phyloP scores from a whole-genome alignment of 2,888 invertebrate species.

The Caenorhabditis doughertyi region DNA sequence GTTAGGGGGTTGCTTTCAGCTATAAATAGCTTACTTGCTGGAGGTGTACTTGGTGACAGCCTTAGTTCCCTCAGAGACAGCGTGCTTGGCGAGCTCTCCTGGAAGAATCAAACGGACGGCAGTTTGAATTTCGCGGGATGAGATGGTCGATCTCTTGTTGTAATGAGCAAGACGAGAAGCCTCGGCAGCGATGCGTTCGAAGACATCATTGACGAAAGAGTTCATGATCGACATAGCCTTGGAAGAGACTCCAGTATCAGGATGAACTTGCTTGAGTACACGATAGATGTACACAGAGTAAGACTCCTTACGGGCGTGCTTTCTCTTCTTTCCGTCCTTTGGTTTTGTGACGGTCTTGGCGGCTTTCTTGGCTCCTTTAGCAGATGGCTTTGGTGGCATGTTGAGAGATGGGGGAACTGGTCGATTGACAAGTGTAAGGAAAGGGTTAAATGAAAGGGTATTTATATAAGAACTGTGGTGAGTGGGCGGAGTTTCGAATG shows the following conservation, averaged over 20 bases:
- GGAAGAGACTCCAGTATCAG: constrained; percentile 87
- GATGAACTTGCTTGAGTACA: constrained; percentile 85
- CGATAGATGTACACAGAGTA: constrained; percentile 86
- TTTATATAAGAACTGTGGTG: background rate
- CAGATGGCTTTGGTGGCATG: constrained; percentile 81
- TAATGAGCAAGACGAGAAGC: constrained; percentile 86
- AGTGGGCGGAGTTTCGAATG: background rate
- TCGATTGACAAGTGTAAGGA: constrained; percentile 34
- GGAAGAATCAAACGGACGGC: constrained; percentile 69
- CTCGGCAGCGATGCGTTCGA: constrained; percentile 87
- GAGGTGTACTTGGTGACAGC: constrained; percentile 68
- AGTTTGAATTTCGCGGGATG: constrained; percentile 87
- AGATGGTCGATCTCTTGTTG: constrained; percentile 87
- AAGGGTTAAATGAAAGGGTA: background rate
- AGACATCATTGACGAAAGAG: constrained; percentile 88
- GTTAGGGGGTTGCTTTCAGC: constrained; percentile 78
- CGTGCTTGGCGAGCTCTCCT: constrained; percentile 69
- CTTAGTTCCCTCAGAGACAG: constrained; percentile 67
- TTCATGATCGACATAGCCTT: constrained; percentile 88
- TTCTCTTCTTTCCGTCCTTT: constrained; percentile 81
- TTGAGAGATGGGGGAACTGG: constrained; percentile 24
- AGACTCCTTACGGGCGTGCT: constrained; percentile 78
- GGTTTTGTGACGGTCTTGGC: constrained; percentile 73
- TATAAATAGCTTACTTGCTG: constrained; percentile 56
- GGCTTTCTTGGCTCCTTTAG: constrained; percentile 82